Percentiles rank a stretch among this genome's conserved stretches.
Evolutionary conservation across 1,140 invertebrate genomes (phyloP).

Genomic region (Formica exsecta): DNA sequence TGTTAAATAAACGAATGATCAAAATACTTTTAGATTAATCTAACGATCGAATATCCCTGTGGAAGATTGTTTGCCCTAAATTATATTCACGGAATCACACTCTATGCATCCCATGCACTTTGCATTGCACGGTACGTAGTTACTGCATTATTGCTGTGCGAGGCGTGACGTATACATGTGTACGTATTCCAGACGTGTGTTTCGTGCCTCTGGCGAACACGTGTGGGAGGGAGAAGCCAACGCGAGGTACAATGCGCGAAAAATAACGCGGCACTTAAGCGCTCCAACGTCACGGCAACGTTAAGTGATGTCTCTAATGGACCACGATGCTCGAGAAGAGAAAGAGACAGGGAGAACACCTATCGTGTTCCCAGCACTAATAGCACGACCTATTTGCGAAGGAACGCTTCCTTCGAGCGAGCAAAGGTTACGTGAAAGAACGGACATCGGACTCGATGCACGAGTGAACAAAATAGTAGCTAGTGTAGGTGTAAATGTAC

Average conservation of each 20-base stretch:
- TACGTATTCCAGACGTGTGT: conserved; percentile 30
- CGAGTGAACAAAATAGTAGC: background rate
- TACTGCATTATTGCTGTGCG: conserved; percentile 31
- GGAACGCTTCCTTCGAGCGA: conserved; percentile 33
- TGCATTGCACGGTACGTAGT: conserved; percentile 3
- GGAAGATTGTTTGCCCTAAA: background rate
- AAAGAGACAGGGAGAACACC: conserved; percentile 17
- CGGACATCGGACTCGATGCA: conserved; percentile 1
- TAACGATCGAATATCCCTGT: background rate
- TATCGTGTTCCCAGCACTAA: conserved; percentile 52
- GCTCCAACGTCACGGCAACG: conserved; percentile 36
- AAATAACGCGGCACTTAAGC: conserved; percentile 59
- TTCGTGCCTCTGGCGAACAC: conserved; percentile 23
- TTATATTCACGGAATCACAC: conserved; percentile 46
- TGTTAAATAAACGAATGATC: background rate
- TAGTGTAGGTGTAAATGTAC: background rate
- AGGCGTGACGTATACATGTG: conserved; percentile 11
- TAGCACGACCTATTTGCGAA: conserved; percentile 56
- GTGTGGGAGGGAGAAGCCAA: background rate
- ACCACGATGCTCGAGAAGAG: conserved; percentile 19
- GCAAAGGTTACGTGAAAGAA: conserved; percentile 50
- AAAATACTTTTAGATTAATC: background rate
- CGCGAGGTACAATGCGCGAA: conserved; percentile 44
- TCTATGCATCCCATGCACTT: conserved; percentile 6
- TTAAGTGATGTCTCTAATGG: conserved; percentile 64